Conservation (phyloP, 23 tunicate species). For the Trididemnum clinides region DNA sequence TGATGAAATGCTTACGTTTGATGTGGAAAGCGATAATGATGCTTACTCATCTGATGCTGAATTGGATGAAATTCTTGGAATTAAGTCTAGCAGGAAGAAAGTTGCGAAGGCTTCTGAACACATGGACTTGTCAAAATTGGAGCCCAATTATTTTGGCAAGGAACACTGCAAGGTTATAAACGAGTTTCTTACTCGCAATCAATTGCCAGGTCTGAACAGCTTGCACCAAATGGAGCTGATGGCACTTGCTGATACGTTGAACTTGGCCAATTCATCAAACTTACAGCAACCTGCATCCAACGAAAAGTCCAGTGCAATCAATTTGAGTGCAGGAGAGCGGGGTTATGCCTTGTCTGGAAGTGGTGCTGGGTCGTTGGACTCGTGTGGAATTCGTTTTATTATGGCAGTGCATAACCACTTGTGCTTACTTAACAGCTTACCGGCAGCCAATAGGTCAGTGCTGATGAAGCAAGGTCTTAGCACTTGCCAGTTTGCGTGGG, state of each 20-base stretch:
- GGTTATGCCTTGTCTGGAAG: constrained; percentile 87
- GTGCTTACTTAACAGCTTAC: constrained; percentile 69
- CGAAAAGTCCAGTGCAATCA: constrained; percentile 12
- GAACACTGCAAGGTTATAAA: constrained; percentile 87
- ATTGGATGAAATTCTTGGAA: constrained; percentile 62
- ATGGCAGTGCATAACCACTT: constrained; percentile 89
- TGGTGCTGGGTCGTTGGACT: constrained; percentile 70
- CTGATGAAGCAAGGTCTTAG: constrained; percentile 67
- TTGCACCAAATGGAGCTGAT: constrained; percentile 87
- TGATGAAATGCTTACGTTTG: constrained; percentile 12
- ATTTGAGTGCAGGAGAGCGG: constrained; percentile 57
- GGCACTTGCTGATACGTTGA: constrained; percentile 86
- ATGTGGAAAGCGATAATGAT: neutral
- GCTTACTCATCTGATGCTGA: constrained; percentile 27
- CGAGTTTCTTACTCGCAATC: constrained; percentile 63
- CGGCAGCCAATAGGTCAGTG: constrained; percentile 50
- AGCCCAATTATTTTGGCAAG: constrained; percentile 80
- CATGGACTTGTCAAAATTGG: constrained; percentile 66
- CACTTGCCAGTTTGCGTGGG: constrained; percentile 95
- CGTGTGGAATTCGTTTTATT: constrained; percentile 84
- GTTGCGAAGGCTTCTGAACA: constrained; percentile 36
- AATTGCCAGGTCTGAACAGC: constrained; percentile 75
- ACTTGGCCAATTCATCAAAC: constrained; percentile 53
- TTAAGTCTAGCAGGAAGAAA: constrained; percentile 38
- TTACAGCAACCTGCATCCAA: neutral